Evolutionary conservation across 1,140 invertebrate species (phyloP).

Genomic region (Zelostemma sp.): DNA sequence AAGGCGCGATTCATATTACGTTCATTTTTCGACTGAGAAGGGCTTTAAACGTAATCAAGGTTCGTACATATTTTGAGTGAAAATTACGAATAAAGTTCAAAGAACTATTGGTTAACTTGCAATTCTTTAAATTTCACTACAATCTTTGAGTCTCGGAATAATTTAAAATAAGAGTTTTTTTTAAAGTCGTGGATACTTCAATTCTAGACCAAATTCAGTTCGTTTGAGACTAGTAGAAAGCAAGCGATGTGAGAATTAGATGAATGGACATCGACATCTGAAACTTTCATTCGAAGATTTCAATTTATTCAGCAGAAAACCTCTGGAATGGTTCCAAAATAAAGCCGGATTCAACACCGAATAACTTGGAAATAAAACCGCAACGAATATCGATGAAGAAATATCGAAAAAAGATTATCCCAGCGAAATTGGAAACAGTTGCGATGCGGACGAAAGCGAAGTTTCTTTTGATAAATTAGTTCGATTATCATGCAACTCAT

Average conservation of each 20-base stretch:
- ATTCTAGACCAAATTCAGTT: conserved; percentile 72
- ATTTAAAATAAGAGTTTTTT: neutral
- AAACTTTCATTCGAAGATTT: no score
- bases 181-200: conserved; percentile 72
- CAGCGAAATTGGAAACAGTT: conserved; percentile 35
- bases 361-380: conserved; percentile 3
- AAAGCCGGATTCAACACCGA: no score
- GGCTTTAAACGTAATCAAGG: conserved; percentile 70
- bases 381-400: conserved; percentile 1
- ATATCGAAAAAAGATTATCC: conserved; percentile 9
- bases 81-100: no score
- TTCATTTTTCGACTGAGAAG: conserved; percentile 66
- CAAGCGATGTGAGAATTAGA: conserved; percentile 78
- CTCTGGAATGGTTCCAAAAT: conserved; percentile 54
- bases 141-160: no score
- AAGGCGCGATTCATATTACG: conserved; percentile 69
- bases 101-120: no score
- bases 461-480: no score
- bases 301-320: conserved; percentile 46
- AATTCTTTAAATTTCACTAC: no score
- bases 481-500: no score
- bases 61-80: conserved; percentile 43
- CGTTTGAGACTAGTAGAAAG: conserved; percentile 71
- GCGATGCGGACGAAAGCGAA: conserved; percentile 36
- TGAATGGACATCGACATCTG: conserved; percentile 71